Conservation (phyloP, 2,113 vertebrate species). For the Pollimyrus isidori region DNA sequence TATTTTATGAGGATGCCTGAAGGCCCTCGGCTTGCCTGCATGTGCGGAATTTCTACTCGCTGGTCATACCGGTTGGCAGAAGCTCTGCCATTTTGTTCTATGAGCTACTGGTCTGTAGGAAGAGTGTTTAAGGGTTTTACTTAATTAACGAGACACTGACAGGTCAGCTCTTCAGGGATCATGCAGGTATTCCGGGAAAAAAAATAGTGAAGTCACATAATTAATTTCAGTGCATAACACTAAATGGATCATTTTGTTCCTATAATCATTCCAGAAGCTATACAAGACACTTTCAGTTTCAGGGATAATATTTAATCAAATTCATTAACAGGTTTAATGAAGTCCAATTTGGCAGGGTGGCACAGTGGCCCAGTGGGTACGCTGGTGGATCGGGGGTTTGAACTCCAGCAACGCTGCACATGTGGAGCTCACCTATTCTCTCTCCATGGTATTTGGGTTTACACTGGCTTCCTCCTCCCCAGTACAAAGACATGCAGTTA, state of each 20-base stretch:
- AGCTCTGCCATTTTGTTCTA: constrained; percentile 50
- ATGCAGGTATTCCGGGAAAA: constrained; percentile 29
- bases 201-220: background rate
- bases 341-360: background rate
- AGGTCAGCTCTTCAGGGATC: constrained; percentile 38
- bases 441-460: background rate
- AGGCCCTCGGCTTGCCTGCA: constrained; percentile 40
- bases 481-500: background rate
- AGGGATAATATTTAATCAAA: background rate
- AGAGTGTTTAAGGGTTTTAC: constrained; percentile 45
- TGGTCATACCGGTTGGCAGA: constrained; percentile 36
- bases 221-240: background rate
- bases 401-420: background rate
- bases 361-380: background rate
- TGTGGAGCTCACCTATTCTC: background rate
- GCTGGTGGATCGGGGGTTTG: background rate
- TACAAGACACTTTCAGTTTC: background rate
- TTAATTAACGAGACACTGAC: constrained; percentile 47
- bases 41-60: constrained; percentile 36
- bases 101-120: constrained; percentile 47
- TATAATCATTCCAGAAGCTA: background rate
- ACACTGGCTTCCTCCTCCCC: background rate
- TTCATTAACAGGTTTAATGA: background rate
- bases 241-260: background rate
- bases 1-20: constrained; percentile 57